These are phyloP conservation scores for Oryzias celebensis DNA, from an alignment of 2,113 vertebrate genomes.

Conservation along the genomic window DNA sequence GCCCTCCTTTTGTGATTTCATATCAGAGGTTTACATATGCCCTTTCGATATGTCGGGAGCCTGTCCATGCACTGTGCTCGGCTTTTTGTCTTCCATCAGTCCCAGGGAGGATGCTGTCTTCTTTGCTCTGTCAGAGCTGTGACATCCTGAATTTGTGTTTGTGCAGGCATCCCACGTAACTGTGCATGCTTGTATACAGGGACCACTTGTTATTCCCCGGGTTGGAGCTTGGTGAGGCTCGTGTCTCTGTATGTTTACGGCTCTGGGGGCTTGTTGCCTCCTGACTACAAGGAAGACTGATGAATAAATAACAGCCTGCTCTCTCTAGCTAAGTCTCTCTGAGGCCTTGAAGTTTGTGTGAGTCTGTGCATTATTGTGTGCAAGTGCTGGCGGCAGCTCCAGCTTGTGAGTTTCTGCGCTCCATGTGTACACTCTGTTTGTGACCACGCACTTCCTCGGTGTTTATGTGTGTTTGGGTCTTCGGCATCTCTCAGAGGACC, in stretches of 20 bases:
- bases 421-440: constrained; percentile 48
- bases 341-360: constrained; percentile 61
- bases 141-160: constrained; percentile 47
- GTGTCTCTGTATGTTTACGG: constrained; percentile 78
- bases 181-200: constrained; percentile 54
- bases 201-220: constrained; percentile 79
- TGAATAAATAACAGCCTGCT: constrained; percentile 82
- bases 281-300: constrained; percentile 74
- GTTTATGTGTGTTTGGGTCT: constrained; percentile 57
- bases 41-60: constrained; percentile 24
- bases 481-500: constrained; percentile 68
- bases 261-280: constrained; percentile 78
- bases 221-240: constrained; percentile 66
- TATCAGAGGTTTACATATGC: constrained; percentile 47
- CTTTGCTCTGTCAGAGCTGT: constrained; percentile 51
- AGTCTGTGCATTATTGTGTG: constrained; percentile 15
- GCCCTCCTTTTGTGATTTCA: constrained; percentile 54
- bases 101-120: constrained; percentile 55
- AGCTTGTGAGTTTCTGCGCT: constrained; percentile 17
- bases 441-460: constrained; percentile 34
- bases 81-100: constrained; percentile 52
- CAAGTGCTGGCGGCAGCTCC: constrained; percentile 7
- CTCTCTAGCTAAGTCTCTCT: constrained; percentile 64
- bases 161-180: constrained; percentile 36
- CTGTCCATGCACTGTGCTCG: constrained; percentile 24